Evolutionary conservation across 1,140 invertebrate species (phyloP), one percentile per base, ranked within the genome.

Genomic region (Caenorhabditis tropicalis): DNA sequence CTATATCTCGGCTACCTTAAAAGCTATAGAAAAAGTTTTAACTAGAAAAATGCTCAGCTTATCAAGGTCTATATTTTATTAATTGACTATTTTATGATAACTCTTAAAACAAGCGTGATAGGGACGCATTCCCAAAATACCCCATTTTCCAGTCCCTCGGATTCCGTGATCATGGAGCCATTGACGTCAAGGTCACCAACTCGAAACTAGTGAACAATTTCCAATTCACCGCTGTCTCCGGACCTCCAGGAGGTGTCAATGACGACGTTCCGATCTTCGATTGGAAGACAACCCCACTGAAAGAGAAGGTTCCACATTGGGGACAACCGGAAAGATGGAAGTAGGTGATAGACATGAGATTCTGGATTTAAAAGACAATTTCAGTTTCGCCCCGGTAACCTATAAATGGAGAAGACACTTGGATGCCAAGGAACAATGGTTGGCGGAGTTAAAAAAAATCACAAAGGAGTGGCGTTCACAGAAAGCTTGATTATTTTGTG

Each of bases 151-250:
- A 56, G 21, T 92, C 93, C 29, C 90, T 94, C 19, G 93, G 93
- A 16, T 94, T 94, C 89, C 91, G 94, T 82, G 91, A 92, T 82
- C 93, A 94, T 91, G 94, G 94, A 86, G 94, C 92, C 33, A 94
- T 92, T 15, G 94, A 94, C 91, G 39, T 84, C 58, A 86, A 92
- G 92, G 53, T 92, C 33, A 93, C 92, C 29, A 91, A 88, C 82
- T 89, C 36, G 31, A 70, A 79, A 21, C 87, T 93, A 85, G 91
- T 92, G 53, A 84, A 88, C 65, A 86, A 88, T 9, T 90, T 93
- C 80, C 90, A 92, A 81, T 94, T 94, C 91, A 86, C 94, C 1
- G 92, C 93, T 15, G 91, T 94, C 6, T 90, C 92, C 80, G 93
- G 94, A 19, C 94, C 94, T 21, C 92, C 94, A 4, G 91, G 92